These are phyloP conservation scores for Anolis carolinensis DNA, from an alignment of 2,113 vertebrate species.

Conservation along the genomic window DNA sequence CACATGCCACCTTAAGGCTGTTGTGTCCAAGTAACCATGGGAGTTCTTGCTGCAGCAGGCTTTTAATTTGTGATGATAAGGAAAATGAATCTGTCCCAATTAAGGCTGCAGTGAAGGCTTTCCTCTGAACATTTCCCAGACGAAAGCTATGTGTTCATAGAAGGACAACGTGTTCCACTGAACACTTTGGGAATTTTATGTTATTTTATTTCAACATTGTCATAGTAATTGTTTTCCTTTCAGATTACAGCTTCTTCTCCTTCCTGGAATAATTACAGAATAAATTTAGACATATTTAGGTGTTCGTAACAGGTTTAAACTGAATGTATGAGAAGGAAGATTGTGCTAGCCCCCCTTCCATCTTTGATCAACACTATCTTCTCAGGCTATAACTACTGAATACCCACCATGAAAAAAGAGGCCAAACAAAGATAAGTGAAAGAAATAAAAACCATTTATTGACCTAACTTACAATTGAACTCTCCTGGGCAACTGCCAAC, in stretches of 20 bases:
- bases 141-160: neutral
- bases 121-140: neutral
- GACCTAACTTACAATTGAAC: too few relatives aligned
- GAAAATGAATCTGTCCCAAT: conserved; percentile 24
- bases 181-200: neutral
- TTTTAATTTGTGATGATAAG: conserved; percentile 48
- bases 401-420: too few relatives aligned
- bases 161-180: neutral
- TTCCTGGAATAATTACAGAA: neutral
- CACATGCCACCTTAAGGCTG: conserved; percentile 59
- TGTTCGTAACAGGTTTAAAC: too few relatives aligned
- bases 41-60: conserved; percentile 36
- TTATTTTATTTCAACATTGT: neutral
- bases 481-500: too few relatives aligned
- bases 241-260: neutral
- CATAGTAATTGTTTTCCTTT: neutral
- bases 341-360: too few relatives aligned
- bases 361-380: too few relatives aligned
- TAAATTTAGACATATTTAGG: too few relatives aligned
- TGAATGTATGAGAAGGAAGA: too few relatives aligned
- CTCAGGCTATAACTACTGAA: too few relatives aligned
- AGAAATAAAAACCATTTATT: too few relatives aligned
- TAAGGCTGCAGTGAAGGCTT: neutral
- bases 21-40: conserved; percentile 54
- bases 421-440: too few relatives aligned